Evolutionary conservation across 2,888 invertebrate genomes (phyloP), one percentile per base, ranked within the genome.

Genomic region (Asteroscopus sphinx): DNA sequence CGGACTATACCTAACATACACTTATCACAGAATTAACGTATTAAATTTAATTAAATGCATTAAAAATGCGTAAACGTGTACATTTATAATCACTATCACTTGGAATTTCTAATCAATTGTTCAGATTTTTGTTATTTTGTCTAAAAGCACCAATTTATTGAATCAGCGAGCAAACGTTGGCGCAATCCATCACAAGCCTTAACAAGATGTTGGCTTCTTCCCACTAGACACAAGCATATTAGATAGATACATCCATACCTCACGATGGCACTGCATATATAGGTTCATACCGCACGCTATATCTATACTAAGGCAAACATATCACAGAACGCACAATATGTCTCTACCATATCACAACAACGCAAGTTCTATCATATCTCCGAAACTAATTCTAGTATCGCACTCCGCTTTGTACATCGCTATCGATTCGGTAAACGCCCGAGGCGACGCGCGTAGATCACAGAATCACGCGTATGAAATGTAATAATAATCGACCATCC

Each of bases 401-500:
- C 87, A 85, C 84, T 83, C 69, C 76, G 74, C 79, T 79, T 76
- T 82, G 86, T 77, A 83, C 91, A 91, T 91, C 81, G 81, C 89
- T 85, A 92, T 92, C 89, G 92, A 91, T 90, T 83, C 83, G 83
- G 78, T 65, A 58, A 76, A 61, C 86, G 90, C 93, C 92, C 82
- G 83, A 77, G 91, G 93, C 89, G 79, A 79, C 79, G 73, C 78
- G 81, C 84, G 85, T 85, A 86, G 86, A 87, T 89, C 90, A 88
- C 90, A 88, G 87, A 88, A 88, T 91, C 92, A 88, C 90, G 87
- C 88, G 88, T 89, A 87, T 80, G 80, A 83, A 89, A 91, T 88
- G 89, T 91, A 93, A 93, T 92, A 92, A 92, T 92, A 92, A 89
- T 88, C 93, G 92, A 91, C 94, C 93, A 93, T 94, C 93, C 94